Conservation (phyloP, 2,797 vertebrate genomes). For the Pseudochromis fuscus region DNA sequence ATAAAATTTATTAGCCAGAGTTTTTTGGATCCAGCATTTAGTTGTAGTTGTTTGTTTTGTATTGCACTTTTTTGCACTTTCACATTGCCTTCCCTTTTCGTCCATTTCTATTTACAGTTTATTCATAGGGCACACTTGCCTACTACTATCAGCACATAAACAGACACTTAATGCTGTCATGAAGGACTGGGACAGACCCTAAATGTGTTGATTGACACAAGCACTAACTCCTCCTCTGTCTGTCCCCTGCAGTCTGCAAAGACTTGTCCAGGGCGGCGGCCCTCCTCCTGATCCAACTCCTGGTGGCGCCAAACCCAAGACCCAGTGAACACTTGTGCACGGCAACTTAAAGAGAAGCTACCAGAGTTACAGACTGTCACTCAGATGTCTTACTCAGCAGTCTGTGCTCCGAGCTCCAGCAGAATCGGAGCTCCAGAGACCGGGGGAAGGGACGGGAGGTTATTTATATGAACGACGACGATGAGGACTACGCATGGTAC, state of each 20-base stretch:
- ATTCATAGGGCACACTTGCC: too few relatives aligned
- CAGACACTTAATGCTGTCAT: not conserved
- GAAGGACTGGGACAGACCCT: not conserved
- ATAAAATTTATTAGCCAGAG: too few relatives aligned
- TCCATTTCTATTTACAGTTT: too few relatives aligned
- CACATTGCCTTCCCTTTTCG: too few relatives aligned
- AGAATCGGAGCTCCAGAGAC: constrained; percentile 53
- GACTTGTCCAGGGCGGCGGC: constrained; percentile 82
- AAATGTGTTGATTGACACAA: not conserved
- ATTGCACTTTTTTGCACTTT: too few relatives aligned
- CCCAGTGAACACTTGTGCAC: constrained; percentile 73
- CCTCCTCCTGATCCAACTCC: constrained; percentile 81
- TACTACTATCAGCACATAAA: too few relatives aligned
- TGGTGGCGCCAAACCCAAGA: constrained; percentile 85
- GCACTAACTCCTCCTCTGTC: constrained; percentile 6
- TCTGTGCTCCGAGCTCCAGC: constrained; percentile 71
- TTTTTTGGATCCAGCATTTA: too few relatives aligned
- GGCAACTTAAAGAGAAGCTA: constrained; percentile 49
- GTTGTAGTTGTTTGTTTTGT: too few relatives aligned
- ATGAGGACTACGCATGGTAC: constrained; percentile 60
- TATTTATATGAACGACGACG: constrained; percentile 57
- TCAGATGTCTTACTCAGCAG: constrained; percentile 85
- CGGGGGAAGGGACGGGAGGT: constrained; percentile 38
- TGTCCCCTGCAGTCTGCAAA: constrained; percentile 73
- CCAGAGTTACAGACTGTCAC: constrained; percentile 79